These are phyloP conservation scores for Brachyptera risi DNA, from an alignment of 2,888 invertebrate species.

Conservation along the genomic window DNA sequence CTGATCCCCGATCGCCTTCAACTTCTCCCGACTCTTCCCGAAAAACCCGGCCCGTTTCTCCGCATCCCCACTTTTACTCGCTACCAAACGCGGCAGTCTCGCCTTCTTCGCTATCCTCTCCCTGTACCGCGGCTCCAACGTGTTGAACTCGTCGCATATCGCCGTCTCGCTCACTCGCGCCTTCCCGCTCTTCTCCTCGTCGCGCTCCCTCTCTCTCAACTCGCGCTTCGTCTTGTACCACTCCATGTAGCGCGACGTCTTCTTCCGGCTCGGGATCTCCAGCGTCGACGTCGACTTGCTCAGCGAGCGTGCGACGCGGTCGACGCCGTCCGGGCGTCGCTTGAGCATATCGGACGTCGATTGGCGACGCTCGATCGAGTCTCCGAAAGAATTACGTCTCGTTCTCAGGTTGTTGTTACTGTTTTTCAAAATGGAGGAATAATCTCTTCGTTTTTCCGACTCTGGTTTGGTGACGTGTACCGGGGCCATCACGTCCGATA, in stretches of 20 bases:
- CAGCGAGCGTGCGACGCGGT: neutral
- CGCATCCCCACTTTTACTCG: neutral
- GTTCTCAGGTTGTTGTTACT: neutral
- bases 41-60: slow-evolving; percentile 22
- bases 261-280: slow-evolving; percentile 26
- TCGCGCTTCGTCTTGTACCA: slow-evolving; percentile 66
- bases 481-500: neutral
- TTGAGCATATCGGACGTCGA: slow-evolving; percentile 8
- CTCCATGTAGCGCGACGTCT: slow-evolving; percentile 65
- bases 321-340: neutral
- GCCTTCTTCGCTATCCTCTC: slow-evolving; percentile 42
- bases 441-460: neutral
- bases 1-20: slow-evolving; percentile 21
- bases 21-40: slow-evolving; percentile 11
- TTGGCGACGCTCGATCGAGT: neutral
- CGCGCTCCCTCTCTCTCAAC: slow-evolving; percentile 43
- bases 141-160: slow-evolving; percentile 52
- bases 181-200: slow-evolving; percentile 39
- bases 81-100: slow-evolving; percentile 13
- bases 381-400: slow-evolving; percentile 3
- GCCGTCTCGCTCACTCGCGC: slow-evolving; percentile 47
- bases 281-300: slow-evolving; percentile 17
- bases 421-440: slow-evolving; percentile 10
- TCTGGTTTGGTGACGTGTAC: neutral
- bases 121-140: slow-evolving; percentile 49